Conservation (phyloP, 1,140 invertebrate species). For the Penaeus chinensis region DNA sequence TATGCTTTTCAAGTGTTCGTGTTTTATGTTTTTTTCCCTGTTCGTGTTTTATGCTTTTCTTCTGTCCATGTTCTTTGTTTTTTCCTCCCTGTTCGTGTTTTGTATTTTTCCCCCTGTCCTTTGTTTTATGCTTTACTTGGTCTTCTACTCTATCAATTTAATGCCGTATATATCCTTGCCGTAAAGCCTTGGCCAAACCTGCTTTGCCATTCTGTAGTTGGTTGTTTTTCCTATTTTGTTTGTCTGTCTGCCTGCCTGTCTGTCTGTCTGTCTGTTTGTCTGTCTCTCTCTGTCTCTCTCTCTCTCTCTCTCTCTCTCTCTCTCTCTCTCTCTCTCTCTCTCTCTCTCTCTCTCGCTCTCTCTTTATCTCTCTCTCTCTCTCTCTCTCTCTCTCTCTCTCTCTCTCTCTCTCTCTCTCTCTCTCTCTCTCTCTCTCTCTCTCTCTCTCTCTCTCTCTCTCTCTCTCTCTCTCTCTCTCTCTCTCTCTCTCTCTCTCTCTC, state of each 20-base stretch:
- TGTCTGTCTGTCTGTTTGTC: conserved; percentile 11
- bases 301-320: conserved; percentile 23
- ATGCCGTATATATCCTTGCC: too few species aligned
- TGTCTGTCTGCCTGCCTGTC: background rate
- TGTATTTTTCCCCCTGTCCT: too few species aligned
- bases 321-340: background rate
- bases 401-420: background rate
- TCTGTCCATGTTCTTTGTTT: too few species aligned
- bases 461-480: conserved; percentile 15
- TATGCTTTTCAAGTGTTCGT: too few species aligned
- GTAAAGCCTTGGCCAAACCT: background rate
- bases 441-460: conserved; percentile 16
- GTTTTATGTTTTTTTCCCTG: too few species aligned
- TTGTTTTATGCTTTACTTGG: too few species aligned
- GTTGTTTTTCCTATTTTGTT: background rate
- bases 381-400: too few species aligned
- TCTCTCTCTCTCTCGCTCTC: conserved; percentile 4
- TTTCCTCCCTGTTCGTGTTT: too few species aligned
- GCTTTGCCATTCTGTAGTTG: too few species aligned
- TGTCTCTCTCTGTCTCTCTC: conserved; percentile 4
- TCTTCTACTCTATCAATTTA: too few species aligned
- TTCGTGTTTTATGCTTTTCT: too few species aligned
- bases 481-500: background rate
- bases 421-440: conserved; percentile 18
- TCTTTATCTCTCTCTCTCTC: background rate